Conservation (phyloP, 23 tunicate species). For the Aplidium turbinatum region DNA sequence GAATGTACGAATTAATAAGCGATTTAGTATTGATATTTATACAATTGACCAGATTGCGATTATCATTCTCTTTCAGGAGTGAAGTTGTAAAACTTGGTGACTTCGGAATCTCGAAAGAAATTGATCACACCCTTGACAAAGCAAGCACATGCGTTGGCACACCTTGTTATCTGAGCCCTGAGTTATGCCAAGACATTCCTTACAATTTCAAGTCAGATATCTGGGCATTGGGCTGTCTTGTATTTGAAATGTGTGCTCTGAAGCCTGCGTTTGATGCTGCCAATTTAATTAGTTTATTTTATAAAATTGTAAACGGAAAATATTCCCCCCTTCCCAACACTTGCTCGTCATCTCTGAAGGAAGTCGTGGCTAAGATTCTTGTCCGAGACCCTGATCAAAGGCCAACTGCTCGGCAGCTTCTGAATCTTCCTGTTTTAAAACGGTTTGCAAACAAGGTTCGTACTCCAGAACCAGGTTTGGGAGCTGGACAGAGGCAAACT, state of each 20-base stretch:
- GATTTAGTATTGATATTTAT: too few species aligned
- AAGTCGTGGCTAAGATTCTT: conserved; percentile 49
- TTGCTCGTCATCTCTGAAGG: conserved; percentile 37
- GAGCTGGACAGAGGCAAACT: neutral
- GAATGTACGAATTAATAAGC: too few species aligned
- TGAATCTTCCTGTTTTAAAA: conserved; percentile 37
- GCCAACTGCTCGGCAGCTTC: conserved; percentile 63
- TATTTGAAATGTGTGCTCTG: conserved; percentile 85
- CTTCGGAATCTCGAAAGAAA: conserved; percentile 92
- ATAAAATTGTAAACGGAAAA: conserved; percentile 87
- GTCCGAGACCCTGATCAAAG: conserved; percentile 58
- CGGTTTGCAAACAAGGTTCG: conserved; percentile 14
- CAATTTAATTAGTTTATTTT: conserved; percentile 80
- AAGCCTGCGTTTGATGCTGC: conserved; percentile 95
- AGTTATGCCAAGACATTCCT: conserved; percentile 90
- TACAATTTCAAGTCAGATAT: conserved; percentile 91
- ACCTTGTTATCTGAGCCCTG: conserved; percentile 92
- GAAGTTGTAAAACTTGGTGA: conserved; percentile 86
- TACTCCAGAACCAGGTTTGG: conserved; percentile 30
- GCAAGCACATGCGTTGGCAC: conserved; percentile 96
- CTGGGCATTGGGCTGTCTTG: conserved; percentile 91
- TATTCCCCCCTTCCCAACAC: conserved; percentile 54
- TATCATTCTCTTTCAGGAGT: conserved; percentile 39
- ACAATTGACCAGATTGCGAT: neutral
- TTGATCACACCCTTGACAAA: conserved; percentile 84